Evolutionary conservation across 2,888 invertebrate genomes (phyloP).

Genomic region (Himalopsyche kuldschensis): DNA sequence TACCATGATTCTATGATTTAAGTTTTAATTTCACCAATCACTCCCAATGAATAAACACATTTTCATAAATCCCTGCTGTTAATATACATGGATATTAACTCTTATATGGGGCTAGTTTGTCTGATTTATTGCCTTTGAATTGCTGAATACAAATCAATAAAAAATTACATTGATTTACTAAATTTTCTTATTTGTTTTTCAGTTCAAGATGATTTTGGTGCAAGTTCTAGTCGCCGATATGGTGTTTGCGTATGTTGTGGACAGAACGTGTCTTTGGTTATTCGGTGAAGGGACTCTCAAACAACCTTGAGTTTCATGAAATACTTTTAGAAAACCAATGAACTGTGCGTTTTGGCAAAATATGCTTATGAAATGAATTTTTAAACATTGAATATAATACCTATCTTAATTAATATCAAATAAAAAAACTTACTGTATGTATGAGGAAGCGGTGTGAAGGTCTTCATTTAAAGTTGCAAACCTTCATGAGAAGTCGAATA

Average conservation of each 20-base stretch:
- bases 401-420: not conserved
- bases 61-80: too few species aligned
- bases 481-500: not conserved
- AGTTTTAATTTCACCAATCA: too few species aligned
- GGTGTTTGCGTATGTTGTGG: conserved; percentile 80
- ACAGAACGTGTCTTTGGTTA: conserved; percentile 81
- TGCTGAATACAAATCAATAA: not conserved
- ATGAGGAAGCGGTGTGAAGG: not conserved
- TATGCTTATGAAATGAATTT: not conserved
- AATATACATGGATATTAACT: too few species aligned
- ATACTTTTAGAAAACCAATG: not conserved
- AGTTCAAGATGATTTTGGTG: conserved; percentile 89
- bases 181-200: conserved; percentile 44
- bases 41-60: too few species aligned
- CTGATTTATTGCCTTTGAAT: not conserved
- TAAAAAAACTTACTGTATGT: not conserved
- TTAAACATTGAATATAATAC: not conserved
- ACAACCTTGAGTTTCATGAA: not conserved
- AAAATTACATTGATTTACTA: not conserved
- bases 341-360: not conserved
- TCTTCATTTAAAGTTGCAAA: not conserved
- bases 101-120: not conserved
- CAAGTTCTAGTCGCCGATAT: conserved; percentile 84
- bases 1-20: too few species aligned
- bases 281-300: conserved; percentile 76